Evolutionary conservation across 2,113 vertebrate species (phyloP).

Genomic region (Passer domesticus): DNA sequence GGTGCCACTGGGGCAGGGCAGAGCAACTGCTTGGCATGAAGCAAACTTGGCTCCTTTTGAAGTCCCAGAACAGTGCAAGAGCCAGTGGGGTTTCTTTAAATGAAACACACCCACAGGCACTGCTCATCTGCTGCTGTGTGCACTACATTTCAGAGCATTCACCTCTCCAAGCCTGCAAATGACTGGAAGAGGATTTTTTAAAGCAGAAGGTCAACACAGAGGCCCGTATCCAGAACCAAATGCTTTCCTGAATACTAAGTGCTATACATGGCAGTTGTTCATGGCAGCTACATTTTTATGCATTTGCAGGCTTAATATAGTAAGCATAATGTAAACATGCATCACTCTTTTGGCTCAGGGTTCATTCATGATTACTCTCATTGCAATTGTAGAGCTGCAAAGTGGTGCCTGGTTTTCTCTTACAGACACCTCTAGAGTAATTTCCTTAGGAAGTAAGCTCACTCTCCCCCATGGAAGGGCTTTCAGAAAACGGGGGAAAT

Average conservation of each 20-base stretch:
- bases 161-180: background rate
- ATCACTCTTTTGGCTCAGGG: conserved; percentile 59
- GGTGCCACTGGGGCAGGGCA: background rate
- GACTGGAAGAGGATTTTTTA: background rate
- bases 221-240: background rate
- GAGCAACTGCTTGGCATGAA: background rate
- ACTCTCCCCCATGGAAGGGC: conserved; percentile 59
- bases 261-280: conserved; percentile 11
- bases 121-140: background rate
- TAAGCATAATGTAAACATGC: conserved; percentile 67
- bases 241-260: background rate
- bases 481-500: conserved; percentile 49
- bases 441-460: conserved; percentile 80
- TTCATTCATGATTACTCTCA: conserved; percentile 56
- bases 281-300: conserved; percentile 12
- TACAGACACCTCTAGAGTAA: conserved; percentile 69
- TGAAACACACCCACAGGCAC: background rate
- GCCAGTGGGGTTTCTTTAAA: background rate
- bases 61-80: background rate
- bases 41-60: background rate
- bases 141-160: background rate
- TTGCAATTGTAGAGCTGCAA: conserved; percentile 57
- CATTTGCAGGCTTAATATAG: conserved; percentile 54
- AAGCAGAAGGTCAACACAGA: background rate
- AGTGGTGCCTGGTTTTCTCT: conserved; percentile 68